Evolutionary conservation across 30 jellyfish, hydroid and myxozoan genomes (phyloP).

Genomic region (Sanderia malayensis): DNA sequence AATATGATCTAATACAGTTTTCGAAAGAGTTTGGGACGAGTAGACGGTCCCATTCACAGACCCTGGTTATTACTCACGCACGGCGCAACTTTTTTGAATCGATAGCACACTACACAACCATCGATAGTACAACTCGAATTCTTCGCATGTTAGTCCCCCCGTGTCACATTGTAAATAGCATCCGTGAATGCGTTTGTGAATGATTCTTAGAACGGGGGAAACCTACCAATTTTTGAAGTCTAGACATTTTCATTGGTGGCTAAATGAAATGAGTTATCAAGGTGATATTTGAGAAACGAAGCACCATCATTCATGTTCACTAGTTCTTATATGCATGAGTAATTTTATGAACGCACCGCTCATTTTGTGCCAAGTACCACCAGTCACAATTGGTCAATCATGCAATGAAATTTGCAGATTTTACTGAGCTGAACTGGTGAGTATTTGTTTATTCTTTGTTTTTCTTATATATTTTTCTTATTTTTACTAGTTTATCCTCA

Average conservation of each 20-base stretch:
- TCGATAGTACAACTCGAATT: too few species aligned
- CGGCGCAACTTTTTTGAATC: too few species aligned
- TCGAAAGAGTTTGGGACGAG: too few species aligned
- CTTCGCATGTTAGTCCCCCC: too few species aligned
- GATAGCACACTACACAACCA: too few species aligned
- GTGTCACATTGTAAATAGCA: too few species aligned
- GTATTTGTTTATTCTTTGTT: not conserved
- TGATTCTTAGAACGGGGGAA: not conserved
- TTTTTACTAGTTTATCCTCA: not conserved
- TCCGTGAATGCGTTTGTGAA: too few species aligned
- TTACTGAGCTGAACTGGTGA: not conserved
- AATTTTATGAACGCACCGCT: slow-evolving; percentile 33
- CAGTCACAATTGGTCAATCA: slow-evolving; percentile 12
- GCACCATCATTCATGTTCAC: slow-evolving; percentile 24
- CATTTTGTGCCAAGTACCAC: slow-evolving; percentile 36
- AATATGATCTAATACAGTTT: too few species aligned
- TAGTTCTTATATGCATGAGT: slow-evolving; percentile 48
- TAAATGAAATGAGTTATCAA: not conserved
- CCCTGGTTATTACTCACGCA: too few species aligned
- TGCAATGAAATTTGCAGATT: slow-evolving; percentile 15
- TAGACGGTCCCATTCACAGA: too few species aligned
- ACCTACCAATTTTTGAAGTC: too few species aligned
- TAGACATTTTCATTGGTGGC: not conserved
- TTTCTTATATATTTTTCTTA: not conserved
- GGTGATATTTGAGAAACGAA: not conserved